A percentile compares a stretch with the other conserved stretches of the same genome.
These are phyloP conservation scores for Alfaro cultratus DNA, from an alignment of 2,797 vertebrate genomes.

Conservation along the genomic window DNA sequence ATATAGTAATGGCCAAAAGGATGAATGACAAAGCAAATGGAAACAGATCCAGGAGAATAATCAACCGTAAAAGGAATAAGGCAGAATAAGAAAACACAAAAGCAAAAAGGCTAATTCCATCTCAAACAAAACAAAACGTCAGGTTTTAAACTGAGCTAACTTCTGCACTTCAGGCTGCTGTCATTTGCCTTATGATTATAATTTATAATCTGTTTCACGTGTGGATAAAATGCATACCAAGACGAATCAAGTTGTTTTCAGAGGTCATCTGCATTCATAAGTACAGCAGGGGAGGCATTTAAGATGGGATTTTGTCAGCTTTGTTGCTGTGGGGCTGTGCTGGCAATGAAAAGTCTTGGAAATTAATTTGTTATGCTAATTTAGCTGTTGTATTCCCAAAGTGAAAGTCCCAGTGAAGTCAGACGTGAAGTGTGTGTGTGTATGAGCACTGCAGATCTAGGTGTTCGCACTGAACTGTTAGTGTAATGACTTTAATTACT, in stretches of 20 bases:
- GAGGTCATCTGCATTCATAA: background rate
- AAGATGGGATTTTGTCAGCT: background rate
- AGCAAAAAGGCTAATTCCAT: background rate
- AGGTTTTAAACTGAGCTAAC: background rate
- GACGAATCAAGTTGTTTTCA: background rate
- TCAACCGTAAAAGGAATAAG: background rate
- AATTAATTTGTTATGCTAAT: constrained; percentile 41
- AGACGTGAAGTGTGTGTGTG: background rate
- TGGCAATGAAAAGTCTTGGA: background rate
- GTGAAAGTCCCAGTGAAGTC: background rate
- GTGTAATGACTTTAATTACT: background rate
- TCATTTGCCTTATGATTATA: background rate
- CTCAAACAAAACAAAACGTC: background rate
- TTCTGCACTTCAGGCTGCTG: background rate
- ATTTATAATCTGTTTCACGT: background rate
- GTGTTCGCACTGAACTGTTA: background rate
- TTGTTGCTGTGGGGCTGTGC: background rate
- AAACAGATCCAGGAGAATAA: background rate
- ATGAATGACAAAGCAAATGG: background rate
- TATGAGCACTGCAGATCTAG: too few relatives aligned
- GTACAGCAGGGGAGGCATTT: background rate
- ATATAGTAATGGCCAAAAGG: background rate
- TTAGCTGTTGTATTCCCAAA: constrained; percentile 25
- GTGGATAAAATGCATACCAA: background rate
- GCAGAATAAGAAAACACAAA: background rate